Conservation (phyloP, 2,888 invertebrate genomes). For the Heteromurus nitidus region DNA sequence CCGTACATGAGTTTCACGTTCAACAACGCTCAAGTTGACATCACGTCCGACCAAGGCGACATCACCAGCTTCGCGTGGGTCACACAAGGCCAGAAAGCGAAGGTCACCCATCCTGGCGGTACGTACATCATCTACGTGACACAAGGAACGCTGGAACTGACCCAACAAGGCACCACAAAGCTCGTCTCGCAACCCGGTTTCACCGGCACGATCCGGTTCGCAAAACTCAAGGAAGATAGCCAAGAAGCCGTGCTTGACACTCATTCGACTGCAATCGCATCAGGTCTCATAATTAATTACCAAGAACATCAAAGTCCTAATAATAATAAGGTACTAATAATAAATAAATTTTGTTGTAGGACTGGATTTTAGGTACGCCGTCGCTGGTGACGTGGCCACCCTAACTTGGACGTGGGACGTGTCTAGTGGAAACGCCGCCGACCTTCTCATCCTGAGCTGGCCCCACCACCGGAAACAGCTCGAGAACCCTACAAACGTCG, state of each 20-base stretch:
- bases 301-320: too few species aligned
- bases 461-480: slow-evolving; percentile 63
- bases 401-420: slow-evolving; percentile 67
- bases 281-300: too few species aligned
- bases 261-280: slow-evolving; percentile 28
- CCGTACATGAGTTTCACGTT: slow-evolving; percentile 69
- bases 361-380: slow-evolving; percentile 43
- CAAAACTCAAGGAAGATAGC: slow-evolving; percentile 50
- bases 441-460: slow-evolving; percentile 59
- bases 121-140: slow-evolving; percentile 57
- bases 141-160: slow-evolving; percentile 34
- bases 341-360: too few species aligned
- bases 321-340: too few species aligned
- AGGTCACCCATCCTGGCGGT: slow-evolving; percentile 52
- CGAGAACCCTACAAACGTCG: slow-evolving; percentile 47
- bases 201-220: slow-evolving; percentile 59
- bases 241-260: slow-evolving; percentile 61
- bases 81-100: slow-evolving; percentile 56
- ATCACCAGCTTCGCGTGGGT: slow-evolving; percentile 62
- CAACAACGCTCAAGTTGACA: slow-evolving; percentile 59
- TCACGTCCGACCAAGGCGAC: slow-evolving; percentile 61
- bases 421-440: slow-evolving; percentile 42
- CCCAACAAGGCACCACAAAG: slow-evolving; percentile 4
- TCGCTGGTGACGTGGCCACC: slow-evolving; percentile 53
- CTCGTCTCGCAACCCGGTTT: slow-evolving; percentile 44